phyloP scores from a whole-genome alignment of 1,140 invertebrate genomes.

The Bombus sylvicola region DNA sequence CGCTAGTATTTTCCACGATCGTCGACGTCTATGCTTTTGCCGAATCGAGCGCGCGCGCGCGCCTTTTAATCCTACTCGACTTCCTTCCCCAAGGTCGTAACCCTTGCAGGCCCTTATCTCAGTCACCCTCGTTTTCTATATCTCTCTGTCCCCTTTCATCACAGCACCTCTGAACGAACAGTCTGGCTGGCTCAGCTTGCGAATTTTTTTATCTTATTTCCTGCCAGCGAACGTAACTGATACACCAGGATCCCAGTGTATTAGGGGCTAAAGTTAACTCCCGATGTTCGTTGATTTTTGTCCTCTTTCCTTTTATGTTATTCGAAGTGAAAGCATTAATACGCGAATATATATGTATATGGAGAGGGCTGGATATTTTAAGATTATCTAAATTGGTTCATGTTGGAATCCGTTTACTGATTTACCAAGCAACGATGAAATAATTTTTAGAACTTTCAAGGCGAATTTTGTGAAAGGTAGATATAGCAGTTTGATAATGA shows the following conservation, averaged over 20 bases:
- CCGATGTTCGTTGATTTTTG: neutral
- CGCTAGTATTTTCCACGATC: constrained; percentile 27
- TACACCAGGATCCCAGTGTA: constrained; percentile 1
- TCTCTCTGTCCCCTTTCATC: constrained; percentile 25
- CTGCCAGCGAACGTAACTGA: constrained; percentile 45
- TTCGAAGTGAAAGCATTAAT: neutral
- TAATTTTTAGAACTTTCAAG: too few relatives aligned
- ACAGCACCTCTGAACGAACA: neutral
- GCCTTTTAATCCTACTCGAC: constrained; percentile 54
- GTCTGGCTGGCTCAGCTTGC: constrained; percentile 23
- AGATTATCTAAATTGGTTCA: neutral
- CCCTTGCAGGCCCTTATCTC: constrained; percentile 60
- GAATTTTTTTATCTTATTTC: constrained; percentile 53
- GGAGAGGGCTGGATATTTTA: neutral
- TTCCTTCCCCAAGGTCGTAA: constrained; percentile 51
- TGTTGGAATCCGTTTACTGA: too few relatives aligned
- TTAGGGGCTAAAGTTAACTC: constrained; percentile 13
- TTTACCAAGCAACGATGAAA: too few relatives aligned
- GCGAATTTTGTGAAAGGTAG: too few relatives aligned
- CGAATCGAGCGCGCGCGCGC: constrained; percentile 34
- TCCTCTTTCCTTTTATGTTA: neutral
- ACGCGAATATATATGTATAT: too few relatives aligned
- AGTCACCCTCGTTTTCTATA: constrained; percentile 57
- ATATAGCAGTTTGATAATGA: too few relatives aligned
- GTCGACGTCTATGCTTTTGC: neutral